A percentile compares a stretch with the other conserved stretches of the same genome.
Conservation (phyloP, 1,140 invertebrate genomes). For the Bombus confusus region DNA sequence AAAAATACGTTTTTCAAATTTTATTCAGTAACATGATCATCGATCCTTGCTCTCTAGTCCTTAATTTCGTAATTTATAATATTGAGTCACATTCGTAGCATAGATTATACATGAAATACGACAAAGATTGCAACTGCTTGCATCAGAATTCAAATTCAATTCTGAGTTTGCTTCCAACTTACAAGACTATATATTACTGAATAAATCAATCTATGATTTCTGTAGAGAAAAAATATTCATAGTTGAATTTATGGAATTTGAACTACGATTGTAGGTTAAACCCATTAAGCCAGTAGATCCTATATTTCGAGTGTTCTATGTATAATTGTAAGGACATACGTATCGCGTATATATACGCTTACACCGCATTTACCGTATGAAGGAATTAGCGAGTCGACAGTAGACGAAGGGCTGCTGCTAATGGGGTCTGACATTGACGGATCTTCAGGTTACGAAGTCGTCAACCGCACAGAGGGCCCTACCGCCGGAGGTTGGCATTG, state of each 20-base stretch:
- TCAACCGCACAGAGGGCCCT: conserved; percentile 64
- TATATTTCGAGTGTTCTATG: background rate
- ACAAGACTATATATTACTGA: too few species aligned
- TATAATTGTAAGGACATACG: background rate
- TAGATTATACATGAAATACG: too few species aligned
- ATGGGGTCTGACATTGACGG: conserved; percentile 78
- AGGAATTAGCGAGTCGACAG: conserved; percentile 71
- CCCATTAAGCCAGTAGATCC: background rate
- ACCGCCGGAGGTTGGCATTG: conserved; percentile 42
- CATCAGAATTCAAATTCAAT: too few species aligned
- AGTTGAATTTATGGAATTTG: background rate
- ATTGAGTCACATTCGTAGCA: too few species aligned
- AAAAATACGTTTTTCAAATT: too few species aligned
- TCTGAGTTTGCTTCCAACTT: too few species aligned
- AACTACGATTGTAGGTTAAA: background rate
- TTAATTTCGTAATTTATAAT: too few species aligned
- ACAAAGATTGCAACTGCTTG: too few species aligned
- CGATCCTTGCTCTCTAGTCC: too few species aligned
- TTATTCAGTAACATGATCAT: too few species aligned
- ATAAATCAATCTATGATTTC: too few species aligned
- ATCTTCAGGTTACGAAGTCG: conserved; percentile 75
- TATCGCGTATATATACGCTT: background rate
- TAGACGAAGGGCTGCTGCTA: conserved; percentile 69
- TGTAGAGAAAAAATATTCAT: too few species aligned
- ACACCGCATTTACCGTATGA: conserved; percentile 28